Evolutionary conservation across 2,113 vertebrate species (phyloP).

Genomic region (Tauraco erythrolophus): DNA sequence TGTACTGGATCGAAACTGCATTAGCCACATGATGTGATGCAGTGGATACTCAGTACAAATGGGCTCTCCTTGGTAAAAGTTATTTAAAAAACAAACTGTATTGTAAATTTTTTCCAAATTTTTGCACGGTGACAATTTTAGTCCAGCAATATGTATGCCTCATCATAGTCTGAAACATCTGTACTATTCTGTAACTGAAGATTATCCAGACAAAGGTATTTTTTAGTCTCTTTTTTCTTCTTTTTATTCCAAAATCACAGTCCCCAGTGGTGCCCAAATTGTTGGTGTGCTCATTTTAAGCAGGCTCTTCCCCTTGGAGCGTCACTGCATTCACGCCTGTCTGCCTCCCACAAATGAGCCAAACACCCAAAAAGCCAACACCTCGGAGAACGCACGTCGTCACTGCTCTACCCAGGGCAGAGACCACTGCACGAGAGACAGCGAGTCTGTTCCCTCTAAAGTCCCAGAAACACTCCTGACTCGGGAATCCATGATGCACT

Average conservation of each 20-base stretch:
- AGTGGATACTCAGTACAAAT: background rate
- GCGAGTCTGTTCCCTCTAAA: fast-evolving
- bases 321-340: background rate
- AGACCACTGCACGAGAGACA: too few relatives aligned
- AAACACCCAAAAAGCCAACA: background rate
- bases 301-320: background rate
- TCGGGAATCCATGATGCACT: background rate
- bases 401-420: background rate
- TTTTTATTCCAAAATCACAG: background rate
- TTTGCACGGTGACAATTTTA: background rate
- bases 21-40: fast-evolving
- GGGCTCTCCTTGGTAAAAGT: background rate
- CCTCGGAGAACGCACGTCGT: background rate
- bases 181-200: background rate
- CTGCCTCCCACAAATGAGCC: background rate
- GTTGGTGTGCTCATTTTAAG: background rate
- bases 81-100: background rate
- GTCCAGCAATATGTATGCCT: fast-evolving
- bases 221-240: background rate
- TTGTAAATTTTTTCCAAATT: background rate
- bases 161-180: background rate
- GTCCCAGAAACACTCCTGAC: background rate
- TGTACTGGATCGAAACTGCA: background rate
- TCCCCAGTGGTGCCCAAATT: background rate
- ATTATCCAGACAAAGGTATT: background rate